These are phyloP conservation scores for Chaetops frenatus DNA, from an alignment of 2,113 vertebrate species.

Conservation along the genomic window DNA sequence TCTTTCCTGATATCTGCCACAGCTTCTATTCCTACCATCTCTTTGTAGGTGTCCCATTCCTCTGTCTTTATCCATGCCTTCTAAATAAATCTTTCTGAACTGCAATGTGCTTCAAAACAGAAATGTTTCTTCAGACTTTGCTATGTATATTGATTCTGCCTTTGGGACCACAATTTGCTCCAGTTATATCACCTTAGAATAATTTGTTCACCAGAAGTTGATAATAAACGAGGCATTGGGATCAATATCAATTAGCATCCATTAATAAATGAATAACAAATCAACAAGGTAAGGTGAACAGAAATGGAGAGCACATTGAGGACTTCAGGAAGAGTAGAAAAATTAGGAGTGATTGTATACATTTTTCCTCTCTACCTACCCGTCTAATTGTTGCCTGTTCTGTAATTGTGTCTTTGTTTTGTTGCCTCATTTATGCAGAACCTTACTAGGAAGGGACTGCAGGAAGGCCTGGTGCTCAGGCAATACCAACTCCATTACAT, in stretches of 20 bases:
- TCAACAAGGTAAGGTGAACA: slow-evolving; percentile 2
- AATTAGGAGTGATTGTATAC: not conserved
- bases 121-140: not conserved
- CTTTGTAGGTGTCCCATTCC: not conserved
- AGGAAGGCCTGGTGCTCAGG: not conserved
- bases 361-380: not conserved
- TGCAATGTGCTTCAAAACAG: not conserved
- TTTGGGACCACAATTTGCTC: not conserved
- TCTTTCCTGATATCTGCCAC: not conserved
- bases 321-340: not conserved
- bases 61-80: not conserved
- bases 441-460: not conserved
- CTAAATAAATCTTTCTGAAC: not conserved
- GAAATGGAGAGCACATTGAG: not conserved
- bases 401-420: not conserved
- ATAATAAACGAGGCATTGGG: slow-evolving; percentile 17
- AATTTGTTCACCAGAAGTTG: slow-evolving; percentile 11
- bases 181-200: not conserved
- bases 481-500: not conserved
- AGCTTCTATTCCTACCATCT: not conserved
- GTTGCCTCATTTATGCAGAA: not conserved
- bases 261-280: slow-evolving; percentile 42
- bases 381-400: not conserved
- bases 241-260: slow-evolving; percentile 49
- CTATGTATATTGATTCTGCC: slow-evolving; percentile 1